Conservation (phyloP, 2,797 vertebrate species). For the Ctenopoma multispine region DNA sequence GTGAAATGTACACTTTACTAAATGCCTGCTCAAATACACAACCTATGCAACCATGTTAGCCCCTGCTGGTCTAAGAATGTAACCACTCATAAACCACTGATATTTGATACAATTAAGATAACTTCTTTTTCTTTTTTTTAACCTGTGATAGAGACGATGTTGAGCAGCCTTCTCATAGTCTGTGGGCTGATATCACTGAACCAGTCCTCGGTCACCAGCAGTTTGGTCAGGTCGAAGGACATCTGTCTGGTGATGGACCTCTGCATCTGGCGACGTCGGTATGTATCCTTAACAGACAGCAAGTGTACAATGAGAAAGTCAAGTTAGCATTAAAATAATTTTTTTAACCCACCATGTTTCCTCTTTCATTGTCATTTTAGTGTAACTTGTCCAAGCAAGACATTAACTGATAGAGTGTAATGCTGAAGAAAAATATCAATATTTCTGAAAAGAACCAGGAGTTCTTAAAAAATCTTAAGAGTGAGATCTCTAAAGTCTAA, state of each 20-base stretch:
- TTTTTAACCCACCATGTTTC: not conserved
- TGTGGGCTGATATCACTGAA: conserved; percentile 99
- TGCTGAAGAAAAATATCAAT: not conserved
- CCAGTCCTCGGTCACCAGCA: conserved; percentile 98
- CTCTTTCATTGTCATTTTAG: not conserved
- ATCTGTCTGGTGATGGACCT: conserved; percentile 95
- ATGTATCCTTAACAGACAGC: conserved; percentile 89
- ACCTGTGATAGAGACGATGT: conserved; percentile 99
- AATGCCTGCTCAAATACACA: not conserved
- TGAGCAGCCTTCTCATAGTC: conserved; percentile 96
- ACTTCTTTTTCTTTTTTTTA: conserved; percentile 9
- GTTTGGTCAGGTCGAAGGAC: conserved; percentile 98
- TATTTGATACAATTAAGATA: not conserved
- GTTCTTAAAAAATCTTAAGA: not conserved
- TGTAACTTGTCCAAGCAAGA: not conserved
- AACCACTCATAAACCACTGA: not conserved
- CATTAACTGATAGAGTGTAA: not conserved
- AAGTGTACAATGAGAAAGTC: not conserved
- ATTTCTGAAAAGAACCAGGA: not conserved
- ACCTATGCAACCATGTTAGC: not conserved
- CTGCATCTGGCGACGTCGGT: conserved; percentile 95
- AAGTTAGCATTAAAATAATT: conserved; percentile 11
- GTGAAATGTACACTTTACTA: not conserved
- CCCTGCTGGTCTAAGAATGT: conserved; percentile 1
- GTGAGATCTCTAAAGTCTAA: not conserved